Base-by-base conservation (phyloP, 2,888 invertebrate genomes). In the Tholera decimalis region DNA sequence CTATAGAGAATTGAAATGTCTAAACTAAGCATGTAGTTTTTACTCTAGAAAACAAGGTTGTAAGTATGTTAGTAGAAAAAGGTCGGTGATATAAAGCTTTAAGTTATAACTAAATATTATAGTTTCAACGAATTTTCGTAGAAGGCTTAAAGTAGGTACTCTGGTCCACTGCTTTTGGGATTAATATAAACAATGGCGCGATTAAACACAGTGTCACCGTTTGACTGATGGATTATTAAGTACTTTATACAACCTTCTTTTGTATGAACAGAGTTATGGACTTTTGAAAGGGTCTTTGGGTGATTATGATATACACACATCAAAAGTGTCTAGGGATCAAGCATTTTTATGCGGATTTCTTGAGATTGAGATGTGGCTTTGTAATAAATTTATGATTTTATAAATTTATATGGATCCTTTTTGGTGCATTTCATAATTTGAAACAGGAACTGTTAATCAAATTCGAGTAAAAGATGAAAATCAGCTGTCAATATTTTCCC, bases 201-300 rank as follows among this genome's bases (percentile, higher is more conserved):
- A 53, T 59, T 49, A 26, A 59, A 47, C 44, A 33, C 15, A 13
- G 26, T 51, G 70, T n/a, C 61, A 60, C 18, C 2, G 20, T 9
- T 60, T 70, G 63, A 43, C 15, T 49, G 47, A 72, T 63, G 49
- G 43, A 26, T 49, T 71, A 28, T 49, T 71, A 71, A 71, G 53
- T 54, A 49, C 54, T 61, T 53, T 28, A 8, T 22, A 41, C 4
- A 70, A 20, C 13, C 18, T 51, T 13, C 18, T 51, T 39, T 70
- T 28, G 24, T n/a, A 37, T 61, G 26, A 35, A 70, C 35, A 47
- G 28, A 41, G 13, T 47, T 35, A 9, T 53, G 24, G n/a, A 68
- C 18, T 30, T 61, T 53, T 5, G 39, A 51, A 9, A 46, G 22
- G 46, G 33, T 46, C 26, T 59, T 44, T 39, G 51, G 26, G 50